phyloP scores from a whole-genome alignment of 2,888 invertebrate species.

The Neoscelio sp. region DNA sequence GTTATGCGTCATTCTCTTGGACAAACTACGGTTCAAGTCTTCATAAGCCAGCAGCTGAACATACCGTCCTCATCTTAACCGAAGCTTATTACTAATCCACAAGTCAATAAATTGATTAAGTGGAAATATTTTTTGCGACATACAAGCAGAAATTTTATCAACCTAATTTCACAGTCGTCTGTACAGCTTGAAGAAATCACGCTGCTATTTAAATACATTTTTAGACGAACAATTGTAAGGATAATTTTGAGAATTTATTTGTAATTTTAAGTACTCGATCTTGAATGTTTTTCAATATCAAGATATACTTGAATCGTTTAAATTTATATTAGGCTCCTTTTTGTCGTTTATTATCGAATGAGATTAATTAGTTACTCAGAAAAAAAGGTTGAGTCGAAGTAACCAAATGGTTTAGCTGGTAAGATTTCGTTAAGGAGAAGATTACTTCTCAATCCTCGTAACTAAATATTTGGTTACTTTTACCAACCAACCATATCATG shows the following conservation, averaged over 20 bases:
- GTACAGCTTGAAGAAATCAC: constrained; percentile 1
- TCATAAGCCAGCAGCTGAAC: constrained; percentile 52
- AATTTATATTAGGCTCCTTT: constrained; percentile 55
- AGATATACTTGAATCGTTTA: too few species aligned
- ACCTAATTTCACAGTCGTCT: constrained; percentile 43
- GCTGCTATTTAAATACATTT: too few species aligned
- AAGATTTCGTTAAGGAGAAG: too few species aligned
- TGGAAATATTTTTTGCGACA: constrained; percentile 25
- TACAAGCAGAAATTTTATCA: constrained; percentile 8
- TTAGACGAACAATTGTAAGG: neutral
- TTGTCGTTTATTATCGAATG: too few species aligned
- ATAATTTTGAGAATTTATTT: constrained; percentile 41
- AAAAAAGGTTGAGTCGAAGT: too few species aligned
- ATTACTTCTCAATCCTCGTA: too few species aligned
- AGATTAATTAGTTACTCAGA: too few species aligned
- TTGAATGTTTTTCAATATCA: too few species aligned
- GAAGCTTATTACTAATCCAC: constrained; percentile 61
- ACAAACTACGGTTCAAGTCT: constrained; percentile 55
- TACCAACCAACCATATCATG: too few species aligned
- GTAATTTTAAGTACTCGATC: constrained; percentile 36
- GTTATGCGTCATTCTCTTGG: constrained; percentile 57
- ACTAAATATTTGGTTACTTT: too few species aligned
- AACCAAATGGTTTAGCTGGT: too few species aligned
- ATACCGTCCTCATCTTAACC: constrained; percentile 50
- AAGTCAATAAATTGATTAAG: constrained; percentile 62